Evolutionary conservation across 2,888 invertebrate genomes (phyloP).

Genomic region (Sinhomidia bicolor): DNA sequence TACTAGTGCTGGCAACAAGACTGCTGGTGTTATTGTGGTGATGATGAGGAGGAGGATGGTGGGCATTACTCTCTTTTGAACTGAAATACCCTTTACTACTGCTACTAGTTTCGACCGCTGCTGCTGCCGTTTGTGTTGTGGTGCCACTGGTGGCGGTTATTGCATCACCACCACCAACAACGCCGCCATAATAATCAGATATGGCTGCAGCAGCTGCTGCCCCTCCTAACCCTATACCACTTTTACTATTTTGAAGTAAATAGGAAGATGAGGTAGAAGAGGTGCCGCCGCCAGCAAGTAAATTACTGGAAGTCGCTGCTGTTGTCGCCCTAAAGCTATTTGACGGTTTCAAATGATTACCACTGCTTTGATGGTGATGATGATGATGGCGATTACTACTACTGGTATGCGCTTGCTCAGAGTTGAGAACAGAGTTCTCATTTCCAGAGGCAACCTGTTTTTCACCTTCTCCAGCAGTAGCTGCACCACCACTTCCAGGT

Average conservation of each 20-base stretch:
- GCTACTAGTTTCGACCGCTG: slow-evolving; percentile 30
- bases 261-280: slow-evolving; percentile 34
- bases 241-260: slow-evolving; percentile 65
- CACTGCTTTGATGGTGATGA: slow-evolving; percentile 54
- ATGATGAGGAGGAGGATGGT: slow-evolving; percentile 32
- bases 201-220: slow-evolving; percentile 53
- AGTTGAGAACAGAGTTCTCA: slow-evolving; percentile 50
- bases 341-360: slow-evolving; percentile 38
- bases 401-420: slow-evolving; percentile 4
- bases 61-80: slow-evolving; percentile 71
- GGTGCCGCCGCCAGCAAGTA: neutral
- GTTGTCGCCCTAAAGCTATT: slow-evolving; percentile 58
- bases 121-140: neutral
- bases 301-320: slow-evolving; percentile 2
- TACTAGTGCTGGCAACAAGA: slow-evolving; percentile 71
- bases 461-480: slow-evolving; percentile 77
- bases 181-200: slow-evolving; percentile 64
- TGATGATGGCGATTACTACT: slow-evolving; percentile 55
- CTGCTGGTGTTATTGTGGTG: slow-evolving; percentile 68
- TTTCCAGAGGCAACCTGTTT: slow-evolving; percentile 10
- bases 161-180: slow-evolving; percentile 53
- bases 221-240: slow-evolving; percentile 50
- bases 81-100: slow-evolving; percentile 70
- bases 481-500: slow-evolving; percentile 75
- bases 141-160: slow-evolving; percentile 9